phyloP scores from a whole-genome alignment of 2,113 vertebrate genomes.

The Oncorhynchus gorbuscha region DNA sequence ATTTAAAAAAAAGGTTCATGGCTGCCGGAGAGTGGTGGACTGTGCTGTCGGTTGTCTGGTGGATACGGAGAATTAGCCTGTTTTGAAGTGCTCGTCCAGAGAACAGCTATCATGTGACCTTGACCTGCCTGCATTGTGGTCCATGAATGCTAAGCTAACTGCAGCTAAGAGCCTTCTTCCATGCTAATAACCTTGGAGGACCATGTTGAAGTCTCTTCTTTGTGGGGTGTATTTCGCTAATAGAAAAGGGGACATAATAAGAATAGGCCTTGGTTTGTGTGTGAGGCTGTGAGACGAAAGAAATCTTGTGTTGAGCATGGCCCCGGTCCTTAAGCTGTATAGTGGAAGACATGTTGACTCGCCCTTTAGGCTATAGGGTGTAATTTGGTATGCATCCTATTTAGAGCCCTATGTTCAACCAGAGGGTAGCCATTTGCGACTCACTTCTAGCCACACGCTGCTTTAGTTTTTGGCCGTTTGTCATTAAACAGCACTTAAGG shows the following conservation, averaged over 20 bases:
- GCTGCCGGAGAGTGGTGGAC: slow-evolving; percentile 11
- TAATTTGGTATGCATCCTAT: too few relatives aligned
- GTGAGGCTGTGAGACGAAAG: too few relatives aligned
- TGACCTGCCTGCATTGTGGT: not conserved
- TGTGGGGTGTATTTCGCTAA: not conserved
- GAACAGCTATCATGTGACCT: slow-evolving; percentile 23
- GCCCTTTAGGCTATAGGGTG: too few relatives aligned
- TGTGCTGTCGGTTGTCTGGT: slow-evolving; percentile 51
- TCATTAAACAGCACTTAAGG: slow-evolving; percentile 29
- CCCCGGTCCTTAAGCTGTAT: not conserved
- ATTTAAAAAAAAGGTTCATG: too few relatives aligned
- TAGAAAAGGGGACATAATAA: not conserved
- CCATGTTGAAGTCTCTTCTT: not conserved
- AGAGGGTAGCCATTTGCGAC: too few relatives aligned
- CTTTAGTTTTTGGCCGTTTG: slow-evolving; percentile 35
- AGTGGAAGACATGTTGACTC: too few relatives aligned
- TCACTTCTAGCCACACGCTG: too few relatives aligned
- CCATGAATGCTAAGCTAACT: not conserved
- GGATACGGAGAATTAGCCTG: slow-evolving; percentile 50
- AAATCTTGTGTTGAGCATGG: not conserved
- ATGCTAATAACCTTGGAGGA: not conserved
- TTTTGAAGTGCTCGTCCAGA: slow-evolving; percentile 65
- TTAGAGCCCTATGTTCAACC: too few relatives aligned
- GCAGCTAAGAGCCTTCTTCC: not conserved
- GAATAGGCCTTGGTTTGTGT: not conserved